phyloP scores from a whole-genome alignment of 2,888 invertebrate genomes.

The Stegophylla sp. region DNA sequence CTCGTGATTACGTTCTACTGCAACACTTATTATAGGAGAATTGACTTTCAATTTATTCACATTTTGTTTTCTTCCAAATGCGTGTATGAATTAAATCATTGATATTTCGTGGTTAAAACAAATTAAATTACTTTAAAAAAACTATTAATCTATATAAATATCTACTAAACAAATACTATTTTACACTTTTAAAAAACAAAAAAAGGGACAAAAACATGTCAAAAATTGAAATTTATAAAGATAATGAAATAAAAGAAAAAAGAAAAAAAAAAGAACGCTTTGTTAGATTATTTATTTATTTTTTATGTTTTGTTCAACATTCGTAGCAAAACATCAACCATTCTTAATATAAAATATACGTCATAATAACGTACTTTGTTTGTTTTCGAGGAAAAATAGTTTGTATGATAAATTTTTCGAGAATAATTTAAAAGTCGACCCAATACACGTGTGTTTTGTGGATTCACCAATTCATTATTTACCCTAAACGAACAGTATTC shows the following conservation, averaged over 20 bases:
- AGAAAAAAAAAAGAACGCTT: background rate
- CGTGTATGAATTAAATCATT: no score
- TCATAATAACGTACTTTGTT: conserved; percentile 16
- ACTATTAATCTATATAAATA: background rate
- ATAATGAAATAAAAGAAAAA: background rate
- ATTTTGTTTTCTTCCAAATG: no score
- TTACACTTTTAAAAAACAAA: background rate
- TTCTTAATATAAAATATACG: background rate
- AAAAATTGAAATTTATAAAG: background rate
- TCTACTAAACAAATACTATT: background rate
- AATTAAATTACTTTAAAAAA: background rate
- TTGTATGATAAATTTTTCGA: background rate
- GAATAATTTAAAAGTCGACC: background rate
- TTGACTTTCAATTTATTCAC: no score
- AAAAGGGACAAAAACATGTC: background rate
- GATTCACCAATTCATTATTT: background rate
- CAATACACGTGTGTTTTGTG: background rate
- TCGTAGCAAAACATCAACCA: background rate
- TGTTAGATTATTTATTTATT: background rate
- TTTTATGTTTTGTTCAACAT: background rate
- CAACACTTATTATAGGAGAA: no score
- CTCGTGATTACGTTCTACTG: no score
- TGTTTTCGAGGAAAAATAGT: conserved; percentile 4
- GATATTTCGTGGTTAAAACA: background rate
- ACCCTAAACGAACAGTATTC: conserved; percentile 9